A percentile compares a stretch with the other conserved stretches of the same genome.
Evolutionary conservation across 2,113 vertebrate genomes (phyloP).

Genomic region (Nesoenas mayeri): DNA sequence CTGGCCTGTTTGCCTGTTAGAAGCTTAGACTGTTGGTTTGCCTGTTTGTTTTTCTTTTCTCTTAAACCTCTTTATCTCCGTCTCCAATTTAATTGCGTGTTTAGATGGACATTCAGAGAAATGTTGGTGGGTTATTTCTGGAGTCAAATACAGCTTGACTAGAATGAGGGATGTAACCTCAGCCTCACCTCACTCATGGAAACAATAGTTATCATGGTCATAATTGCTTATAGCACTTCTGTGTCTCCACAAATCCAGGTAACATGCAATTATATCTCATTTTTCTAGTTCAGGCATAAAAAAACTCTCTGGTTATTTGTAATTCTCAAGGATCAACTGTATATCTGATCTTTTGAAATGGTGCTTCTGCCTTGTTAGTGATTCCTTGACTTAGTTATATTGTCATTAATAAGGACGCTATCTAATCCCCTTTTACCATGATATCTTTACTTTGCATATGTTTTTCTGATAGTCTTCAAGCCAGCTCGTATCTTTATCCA

Average conservation of each 20-base stretch:
- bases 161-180: background rate
- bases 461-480: background rate
- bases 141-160: background rate
- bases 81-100: background rate
- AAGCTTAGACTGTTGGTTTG: background rate
- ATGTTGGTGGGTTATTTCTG: background rate
- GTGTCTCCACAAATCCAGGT: background rate
- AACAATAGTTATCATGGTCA: background rate
- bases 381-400: background rate
- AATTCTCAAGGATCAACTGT: background rate
- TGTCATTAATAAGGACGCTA: background rate
- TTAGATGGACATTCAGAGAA: background rate
- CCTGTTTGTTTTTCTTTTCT: background rate
- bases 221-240: background rate
- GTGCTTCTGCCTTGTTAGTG: background rate
- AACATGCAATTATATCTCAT: background rate
- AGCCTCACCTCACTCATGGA: background rate
- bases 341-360: background rate
- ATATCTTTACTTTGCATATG: background rate
- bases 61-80: background rate
- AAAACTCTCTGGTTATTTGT: background rate
- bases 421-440: background rate
- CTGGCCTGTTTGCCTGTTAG: background rate
- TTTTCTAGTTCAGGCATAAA: background rate
- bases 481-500: background rate